Percentiles rank a stretch among this genome's conserved stretches.
These are phyloP conservation scores for Pampusana beccarii DNA, from an alignment of 2,113 vertebrate genomes.

Conservation along the genomic window DNA sequence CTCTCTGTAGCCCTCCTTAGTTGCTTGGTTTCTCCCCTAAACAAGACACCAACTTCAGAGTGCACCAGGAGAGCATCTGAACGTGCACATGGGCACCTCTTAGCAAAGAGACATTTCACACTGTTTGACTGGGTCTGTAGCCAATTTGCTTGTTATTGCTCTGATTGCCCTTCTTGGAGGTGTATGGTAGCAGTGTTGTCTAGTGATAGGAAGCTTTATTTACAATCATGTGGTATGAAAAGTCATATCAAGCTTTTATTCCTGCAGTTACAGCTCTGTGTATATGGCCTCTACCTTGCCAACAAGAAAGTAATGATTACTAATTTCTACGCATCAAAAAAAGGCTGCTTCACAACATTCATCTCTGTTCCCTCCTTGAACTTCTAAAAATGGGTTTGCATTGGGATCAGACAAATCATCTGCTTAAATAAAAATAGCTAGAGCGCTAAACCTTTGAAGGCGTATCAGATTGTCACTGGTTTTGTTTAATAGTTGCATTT, in stretches of 20 bases:
- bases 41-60: background rate
- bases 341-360: background rate
- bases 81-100: background rate
- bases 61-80: background rate
- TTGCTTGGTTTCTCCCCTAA: background rate
- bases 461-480: background rate
- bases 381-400: background rate
- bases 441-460: background rate
- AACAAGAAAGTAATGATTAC: background rate
- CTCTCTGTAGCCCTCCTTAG: background rate
- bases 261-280: background rate
- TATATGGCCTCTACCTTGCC: background rate
- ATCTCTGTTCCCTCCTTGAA: background rate
- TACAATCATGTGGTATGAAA: background rate
- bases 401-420: background rate
- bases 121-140: background rate
- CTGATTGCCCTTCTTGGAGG: background rate
- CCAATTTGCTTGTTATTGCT: background rate
- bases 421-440: background rate
- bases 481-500: slow-evolving; percentile 5
- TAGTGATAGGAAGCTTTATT: background rate
- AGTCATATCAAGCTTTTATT: background rate
- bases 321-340: background rate
- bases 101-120: background rate
- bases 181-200: background rate